Conservation (phyloP, 2,888 invertebrate genomes). For the Ypsolopha sequella region DNA sequence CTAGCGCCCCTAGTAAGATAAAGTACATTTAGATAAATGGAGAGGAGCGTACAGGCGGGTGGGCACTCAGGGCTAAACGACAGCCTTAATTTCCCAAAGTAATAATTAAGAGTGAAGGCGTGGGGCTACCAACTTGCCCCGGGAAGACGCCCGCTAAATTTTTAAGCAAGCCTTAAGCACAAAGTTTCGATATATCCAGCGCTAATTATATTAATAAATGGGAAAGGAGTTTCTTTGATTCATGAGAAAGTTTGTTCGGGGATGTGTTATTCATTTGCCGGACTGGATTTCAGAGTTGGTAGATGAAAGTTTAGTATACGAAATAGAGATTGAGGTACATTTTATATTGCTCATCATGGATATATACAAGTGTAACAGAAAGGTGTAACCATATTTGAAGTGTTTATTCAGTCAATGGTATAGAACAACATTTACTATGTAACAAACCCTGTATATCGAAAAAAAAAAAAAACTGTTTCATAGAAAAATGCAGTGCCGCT, state of each 20-base stretch:
- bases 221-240: constrained; percentile 1
- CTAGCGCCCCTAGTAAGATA: constrained; percentile 49
- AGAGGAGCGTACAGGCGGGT: constrained; percentile 44
- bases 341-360: too few species aligned
- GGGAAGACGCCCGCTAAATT: constrained; percentile 48
- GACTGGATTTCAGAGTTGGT: too few species aligned
- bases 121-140: constrained; percentile 44
- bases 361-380: too few species aligned
- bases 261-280: too few species aligned
- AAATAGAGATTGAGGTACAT: too few species aligned
- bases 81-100: constrained; percentile 72
- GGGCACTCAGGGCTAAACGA: constrained; percentile 64
- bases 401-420: too few species aligned
- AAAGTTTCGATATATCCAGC: constrained; percentile 59
- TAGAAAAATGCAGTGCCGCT: too few species aligned
- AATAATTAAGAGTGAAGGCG: constrained; percentile 71
- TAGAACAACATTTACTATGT: too few species aligned
- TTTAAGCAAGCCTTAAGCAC: constrained; percentile 65
- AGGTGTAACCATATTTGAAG: too few species aligned
- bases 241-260: background rate
- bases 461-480: too few species aligned
- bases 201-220: constrained; percentile 64
- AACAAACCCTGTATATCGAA: too few species aligned
- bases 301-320: too few species aligned
- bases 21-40: constrained; percentile 69